phyloP scores from a whole-genome alignment of 2,888 invertebrate genomes.

The Allophyes oxyacanthae region DNA sequence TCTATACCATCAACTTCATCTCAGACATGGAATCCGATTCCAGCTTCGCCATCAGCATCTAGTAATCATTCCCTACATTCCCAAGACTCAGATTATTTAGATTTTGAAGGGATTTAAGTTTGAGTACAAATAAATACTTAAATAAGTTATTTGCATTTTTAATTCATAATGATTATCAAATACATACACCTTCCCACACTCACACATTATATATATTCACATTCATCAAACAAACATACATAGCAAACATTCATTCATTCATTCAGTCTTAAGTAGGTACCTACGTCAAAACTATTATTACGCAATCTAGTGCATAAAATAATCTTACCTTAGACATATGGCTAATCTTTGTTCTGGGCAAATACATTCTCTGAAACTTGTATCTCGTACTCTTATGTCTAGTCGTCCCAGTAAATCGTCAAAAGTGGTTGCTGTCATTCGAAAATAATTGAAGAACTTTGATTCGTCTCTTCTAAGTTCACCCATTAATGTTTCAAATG shows the following conservation, averaged over 20 bases:
- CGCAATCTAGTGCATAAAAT: slow-evolving; percentile 44
- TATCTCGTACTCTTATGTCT: slow-evolving; percentile 43
- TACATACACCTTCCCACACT: slow-evolving; percentile 32
- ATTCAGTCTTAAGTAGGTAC: slow-evolving; percentile 43
- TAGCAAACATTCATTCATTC: slow-evolving; percentile 41
- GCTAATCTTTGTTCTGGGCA: slow-evolving; percentile 53
- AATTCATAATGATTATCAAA: slow-evolving; percentile 50
- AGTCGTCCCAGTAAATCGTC: slow-evolving; percentile 47
- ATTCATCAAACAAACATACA: slow-evolving; percentile 37
- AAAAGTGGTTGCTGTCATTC: slow-evolving; percentile 52
- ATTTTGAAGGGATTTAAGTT: slow-evolving; percentile 58
- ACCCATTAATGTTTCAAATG: too few relatives aligned
- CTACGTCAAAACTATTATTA: slow-evolving; percentile 41
- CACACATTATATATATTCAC: slow-evolving; percentile 41
- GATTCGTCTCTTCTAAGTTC: slow-evolving; percentile 50
- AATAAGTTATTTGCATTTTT: slow-evolving; percentile 51
- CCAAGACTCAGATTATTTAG: slow-evolving; percentile 53
- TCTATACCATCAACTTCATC: slow-evolving; percentile 52
- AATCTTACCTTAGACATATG: slow-evolving; percentile 53
- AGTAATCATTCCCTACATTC: slow-evolving; percentile 52
- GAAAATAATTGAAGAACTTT: slow-evolving; percentile 42
- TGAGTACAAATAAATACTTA: slow-evolving; percentile 57
- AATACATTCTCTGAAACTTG: slow-evolving; percentile 55
- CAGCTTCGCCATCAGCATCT: slow-evolving; percentile 55
- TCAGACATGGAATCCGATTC: slow-evolving; percentile 42